Conservation (phyloP, 1,140 invertebrate genomes). For the Drosophila teissieri region DNA sequence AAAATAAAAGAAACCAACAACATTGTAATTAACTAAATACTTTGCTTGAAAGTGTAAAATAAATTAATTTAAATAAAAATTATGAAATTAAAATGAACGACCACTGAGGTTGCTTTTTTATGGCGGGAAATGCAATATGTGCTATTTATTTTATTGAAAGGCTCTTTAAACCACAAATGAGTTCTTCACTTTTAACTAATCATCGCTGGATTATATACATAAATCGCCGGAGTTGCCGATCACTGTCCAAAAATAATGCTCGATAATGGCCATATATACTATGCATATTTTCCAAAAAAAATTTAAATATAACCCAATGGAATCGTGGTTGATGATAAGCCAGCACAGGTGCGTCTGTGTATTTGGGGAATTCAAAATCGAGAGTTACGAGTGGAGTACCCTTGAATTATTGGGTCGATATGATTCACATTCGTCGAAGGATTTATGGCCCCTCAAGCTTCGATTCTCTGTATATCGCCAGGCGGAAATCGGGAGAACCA, state of each 20-base stretch:
- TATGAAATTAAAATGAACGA: constrained; percentile 59
- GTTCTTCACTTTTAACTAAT: not conserved
- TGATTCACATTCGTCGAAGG: constrained; percentile 13
- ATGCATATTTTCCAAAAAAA: not conserved
- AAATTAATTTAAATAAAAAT: constrained; percentile 82
- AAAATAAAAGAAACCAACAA: constrained; percentile 54
- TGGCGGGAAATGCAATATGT: not conserved
- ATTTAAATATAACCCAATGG: constrained; percentile 22
- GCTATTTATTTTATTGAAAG: too few relatives aligned
- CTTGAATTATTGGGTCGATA: constrained; percentile 7
- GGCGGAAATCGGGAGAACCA: constrained; percentile 24
- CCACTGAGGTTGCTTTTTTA: not conserved
- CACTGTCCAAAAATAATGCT: not conserved
- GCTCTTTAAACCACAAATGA: too few relatives aligned
- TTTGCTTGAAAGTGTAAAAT: constrained; percentile 79
- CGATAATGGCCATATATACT: not conserved
- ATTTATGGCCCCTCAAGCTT: constrained; percentile 13
- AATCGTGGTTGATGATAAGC: constrained; percentile 9
- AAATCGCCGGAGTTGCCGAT: not conserved
- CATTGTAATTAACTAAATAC: constrained; percentile 78
- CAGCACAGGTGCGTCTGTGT: constrained; percentile 7
- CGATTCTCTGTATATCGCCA: constrained; percentile 11
- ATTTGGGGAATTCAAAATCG: not conserved
- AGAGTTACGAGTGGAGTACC: not conserved
- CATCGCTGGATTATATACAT: not conserved